Conservation (phyloP, 2,888 invertebrate species). For the Lissonota sp. region DNA sequence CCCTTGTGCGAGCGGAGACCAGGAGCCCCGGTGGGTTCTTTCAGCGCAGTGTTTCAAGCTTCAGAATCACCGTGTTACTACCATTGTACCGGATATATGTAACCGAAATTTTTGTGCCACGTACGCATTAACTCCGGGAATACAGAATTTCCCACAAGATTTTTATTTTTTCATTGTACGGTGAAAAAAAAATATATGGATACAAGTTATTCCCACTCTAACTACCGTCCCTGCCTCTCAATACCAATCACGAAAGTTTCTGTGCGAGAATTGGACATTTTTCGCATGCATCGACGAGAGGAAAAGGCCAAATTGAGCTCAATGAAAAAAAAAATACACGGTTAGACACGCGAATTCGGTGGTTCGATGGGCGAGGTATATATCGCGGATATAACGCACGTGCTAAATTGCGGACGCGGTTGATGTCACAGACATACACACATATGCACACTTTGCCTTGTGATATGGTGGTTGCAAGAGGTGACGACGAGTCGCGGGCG, state of each 20-base stretch:
- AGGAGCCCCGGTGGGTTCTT: constrained; percentile 52
- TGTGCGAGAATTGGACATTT: background rate
- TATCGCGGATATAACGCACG: constrained; percentile 71
- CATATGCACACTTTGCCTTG: constrained; percentile 7
- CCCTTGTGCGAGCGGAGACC: constrained; percentile 48
- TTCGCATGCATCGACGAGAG: background rate
- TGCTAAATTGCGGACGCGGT: constrained; percentile 74
- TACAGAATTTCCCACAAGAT: background rate
- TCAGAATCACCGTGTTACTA: constrained; percentile 33
- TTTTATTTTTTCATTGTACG: background rate
- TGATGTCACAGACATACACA: constrained; percentile 41
- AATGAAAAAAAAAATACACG: constrained; percentile 24
- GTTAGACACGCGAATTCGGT: constrained; percentile 50
- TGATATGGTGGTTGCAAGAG: constrained; percentile 45
- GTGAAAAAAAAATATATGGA: background rate
- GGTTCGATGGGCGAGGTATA: constrained; percentile 66
- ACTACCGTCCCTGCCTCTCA: no score
- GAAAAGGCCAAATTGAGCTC: constrained; percentile 14
- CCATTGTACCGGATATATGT: background rate
- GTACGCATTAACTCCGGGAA: background rate
- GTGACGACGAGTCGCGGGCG: constrained; percentile 44
- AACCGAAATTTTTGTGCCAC: background rate
- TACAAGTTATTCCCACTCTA: background rate
- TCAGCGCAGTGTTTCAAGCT: constrained; percentile 58
- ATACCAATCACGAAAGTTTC: no score